phyloP scores from a whole-genome alignment of 2,797 vertebrate genomes.

The Epinephelus awoara region DNA sequence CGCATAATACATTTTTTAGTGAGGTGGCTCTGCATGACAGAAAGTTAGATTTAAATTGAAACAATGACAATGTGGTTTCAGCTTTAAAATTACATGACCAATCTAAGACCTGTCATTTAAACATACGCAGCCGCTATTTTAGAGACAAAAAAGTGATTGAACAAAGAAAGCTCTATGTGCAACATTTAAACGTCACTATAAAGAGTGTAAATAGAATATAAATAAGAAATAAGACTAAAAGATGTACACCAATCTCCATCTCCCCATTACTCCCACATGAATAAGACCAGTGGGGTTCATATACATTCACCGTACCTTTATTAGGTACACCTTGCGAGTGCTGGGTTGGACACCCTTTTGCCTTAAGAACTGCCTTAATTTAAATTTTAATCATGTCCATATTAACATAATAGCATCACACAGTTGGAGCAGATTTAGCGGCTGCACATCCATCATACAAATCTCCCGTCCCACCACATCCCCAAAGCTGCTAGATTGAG shows the following conservation, averaged over 20 bases:
- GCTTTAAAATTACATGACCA: neutral
- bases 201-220: neutral
- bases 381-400: too few relatives aligned
- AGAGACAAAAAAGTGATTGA: too few relatives aligned
- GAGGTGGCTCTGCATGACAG: neutral
- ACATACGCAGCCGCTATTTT: neutral
- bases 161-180: neutral
- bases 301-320: too few relatives aligned
- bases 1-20: neutral
- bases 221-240: neutral
- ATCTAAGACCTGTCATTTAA: neutral
- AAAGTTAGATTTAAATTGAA: neutral
- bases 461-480: too few relatives aligned
- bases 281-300: neutral
- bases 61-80: neutral
- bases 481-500: too few relatives aligned
- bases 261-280: neutral
- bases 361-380: too few relatives aligned
- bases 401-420: too few relatives aligned
- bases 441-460: too few relatives aligned
- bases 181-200: neutral
- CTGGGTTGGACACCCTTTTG: too few relatives aligned
- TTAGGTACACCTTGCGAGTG: too few relatives aligned
- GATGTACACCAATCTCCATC: too few relatives aligned
- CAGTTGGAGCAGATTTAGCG: too few relatives aligned